phyloP scores from a whole-genome alignment of 2,888 invertebrate species.

The Bhutanitis thaidina region DNA sequence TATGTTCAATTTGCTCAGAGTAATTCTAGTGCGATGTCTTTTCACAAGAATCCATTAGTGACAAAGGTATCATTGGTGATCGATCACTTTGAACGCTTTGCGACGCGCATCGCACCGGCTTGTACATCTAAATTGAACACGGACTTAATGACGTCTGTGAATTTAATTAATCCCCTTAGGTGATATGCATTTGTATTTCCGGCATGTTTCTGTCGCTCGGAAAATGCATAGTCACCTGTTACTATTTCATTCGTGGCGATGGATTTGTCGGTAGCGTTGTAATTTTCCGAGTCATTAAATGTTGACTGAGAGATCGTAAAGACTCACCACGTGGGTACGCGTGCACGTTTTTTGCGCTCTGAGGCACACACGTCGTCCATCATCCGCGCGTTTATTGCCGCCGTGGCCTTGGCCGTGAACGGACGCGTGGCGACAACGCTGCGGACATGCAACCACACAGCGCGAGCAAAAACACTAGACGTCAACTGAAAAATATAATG shows the following conservation, averaged over 20 bases:
- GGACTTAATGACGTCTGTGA: background rate
- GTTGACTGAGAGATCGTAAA: conserved; percentile 53
- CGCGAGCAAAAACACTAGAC: conserved; percentile 23
- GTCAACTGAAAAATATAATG: conserved; percentile 7
- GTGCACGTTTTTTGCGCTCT: conserved; percentile 37
- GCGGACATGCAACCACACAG: conserved; percentile 31
- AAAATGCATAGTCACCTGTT: conserved; percentile 32
- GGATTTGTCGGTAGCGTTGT: conserved; percentile 45
- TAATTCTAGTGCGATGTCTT: conserved; percentile 23
- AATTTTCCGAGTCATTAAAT: conserved; percentile 71
- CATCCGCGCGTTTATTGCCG: conserved; percentile 70
- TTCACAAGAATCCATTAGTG: conserved; percentile 35
- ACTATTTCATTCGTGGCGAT: conserved; percentile 41
- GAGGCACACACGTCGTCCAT: conserved; percentile 68
- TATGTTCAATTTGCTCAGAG: conserved; percentile 33
- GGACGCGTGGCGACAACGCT: conserved; percentile 45
- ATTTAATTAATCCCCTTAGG: background rate
- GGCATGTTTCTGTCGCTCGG: background rate
- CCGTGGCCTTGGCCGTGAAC: conserved; percentile 77
- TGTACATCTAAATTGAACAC: conserved; percentile 42
- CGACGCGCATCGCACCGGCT: conserved; percentile 31
- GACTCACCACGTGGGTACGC: conserved; percentile 62
- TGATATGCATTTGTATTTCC: background rate
- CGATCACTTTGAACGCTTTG: conserved; percentile 28
- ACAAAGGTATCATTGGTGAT: conserved; percentile 36